Evolutionary conservation across 2,113 vertebrate species (phyloP).

Genomic region (Sceloporus undulatus): DNA sequence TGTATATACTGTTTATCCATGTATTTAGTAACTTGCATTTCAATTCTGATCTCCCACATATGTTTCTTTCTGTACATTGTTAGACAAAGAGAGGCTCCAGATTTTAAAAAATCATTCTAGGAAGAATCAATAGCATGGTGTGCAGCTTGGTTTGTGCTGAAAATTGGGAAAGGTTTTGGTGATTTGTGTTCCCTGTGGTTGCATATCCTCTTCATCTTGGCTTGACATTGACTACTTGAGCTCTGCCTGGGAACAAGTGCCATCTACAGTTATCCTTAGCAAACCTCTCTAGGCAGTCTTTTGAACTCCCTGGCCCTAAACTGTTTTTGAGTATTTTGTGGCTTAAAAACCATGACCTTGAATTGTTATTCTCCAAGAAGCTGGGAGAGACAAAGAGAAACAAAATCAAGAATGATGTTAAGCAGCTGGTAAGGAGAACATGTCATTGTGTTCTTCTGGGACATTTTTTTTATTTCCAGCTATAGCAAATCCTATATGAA

Average conservation of each 20-base stretch:
- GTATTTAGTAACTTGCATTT: not conserved
- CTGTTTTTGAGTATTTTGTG: not conserved
- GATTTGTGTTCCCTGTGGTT: not conserved
- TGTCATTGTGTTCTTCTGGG: not conserved
- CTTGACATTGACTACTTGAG: not conserved
- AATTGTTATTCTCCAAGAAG: not conserved
- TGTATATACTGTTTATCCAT: not conserved
- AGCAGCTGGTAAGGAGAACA: not conserved
- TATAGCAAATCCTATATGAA: not conserved
- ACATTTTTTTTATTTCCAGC: not conserved
- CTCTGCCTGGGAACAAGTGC: not conserved
- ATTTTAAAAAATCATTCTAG: not conserved
- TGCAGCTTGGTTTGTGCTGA: not conserved
- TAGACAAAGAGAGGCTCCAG: not conserved
- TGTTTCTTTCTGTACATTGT: not conserved
- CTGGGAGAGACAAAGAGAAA: not conserved
- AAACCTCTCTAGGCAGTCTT: not conserved
- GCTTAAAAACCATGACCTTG: not conserved
- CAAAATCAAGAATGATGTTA: not conserved
- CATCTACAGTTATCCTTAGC: not conserved
- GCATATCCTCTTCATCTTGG: not conserved
- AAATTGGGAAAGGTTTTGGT: not conserved
- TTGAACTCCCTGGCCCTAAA: not conserved
- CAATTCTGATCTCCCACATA: not conserved
- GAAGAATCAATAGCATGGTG: not conserved